Base-by-base conservation (phyloP, 2,113 vertebrate species). In the Peromyscus maniculatus region DNA sequence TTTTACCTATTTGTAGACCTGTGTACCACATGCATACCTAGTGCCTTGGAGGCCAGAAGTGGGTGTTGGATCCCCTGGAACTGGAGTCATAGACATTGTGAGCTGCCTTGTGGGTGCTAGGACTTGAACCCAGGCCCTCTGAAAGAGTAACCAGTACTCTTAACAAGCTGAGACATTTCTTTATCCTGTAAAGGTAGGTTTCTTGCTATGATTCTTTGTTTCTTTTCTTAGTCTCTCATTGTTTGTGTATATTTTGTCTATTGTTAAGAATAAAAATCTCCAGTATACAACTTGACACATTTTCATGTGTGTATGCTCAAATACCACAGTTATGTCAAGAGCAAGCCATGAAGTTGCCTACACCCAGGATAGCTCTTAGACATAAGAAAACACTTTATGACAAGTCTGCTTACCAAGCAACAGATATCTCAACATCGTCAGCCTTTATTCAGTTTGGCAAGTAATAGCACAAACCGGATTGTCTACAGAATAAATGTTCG, bases 401-500 rank as follows among this genome's bases (percentile, higher is more conserved):
- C 26, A 57, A 92, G 31, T 79, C 74, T 7, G 57, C 52, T 90
- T 86, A 62, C 49, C 88, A 89, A 57, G n/a, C 13, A 4, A 71
- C 90, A 69, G 39, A 67, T 80, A 69, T 31, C 64, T 43, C 88
- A 92, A 49, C 66, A 39, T 52, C 57, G 46, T 46, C 83, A 93
- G 36, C 0, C 87, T 79, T 12, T 83, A 94, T 95, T 31, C 46
- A 72, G 57, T 86, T 94, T 66, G 75, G 74, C 62, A 87, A 86
- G 62, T 94, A 93, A 96, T 69, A 87, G 87, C 79, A 46, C 77
- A 59, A 8, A 83, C 36, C 78, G 15, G 52, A 74, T 80, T 87
- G 93, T 83, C 87, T 83, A 15, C 36, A 90, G 86, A 96, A 74
- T 74, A n/a, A 94, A 87, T 59, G 72, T 74, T 87, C 39, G 57